Conservation (phyloP, 2,797 vertebrate genomes). For the Tinamus major region DNA sequence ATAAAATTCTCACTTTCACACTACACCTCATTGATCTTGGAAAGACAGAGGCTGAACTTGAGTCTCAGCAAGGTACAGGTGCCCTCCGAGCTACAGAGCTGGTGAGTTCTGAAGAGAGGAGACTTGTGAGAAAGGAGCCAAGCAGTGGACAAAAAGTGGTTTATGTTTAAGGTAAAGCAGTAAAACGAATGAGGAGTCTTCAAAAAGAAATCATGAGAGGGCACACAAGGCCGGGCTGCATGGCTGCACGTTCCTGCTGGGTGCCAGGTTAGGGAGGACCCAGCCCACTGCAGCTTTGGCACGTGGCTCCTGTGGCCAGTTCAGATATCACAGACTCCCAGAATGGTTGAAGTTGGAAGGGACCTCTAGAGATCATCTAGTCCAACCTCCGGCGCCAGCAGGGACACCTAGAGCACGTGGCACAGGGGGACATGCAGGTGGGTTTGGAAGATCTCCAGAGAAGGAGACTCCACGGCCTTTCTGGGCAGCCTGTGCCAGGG, state of each 20-base stretch:
- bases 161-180: constrained; percentile 49
- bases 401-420: no score
- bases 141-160: constrained; percentile 29
- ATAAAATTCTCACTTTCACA: constrained; percentile 52
- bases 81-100: not conserved
- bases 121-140: not conserved
- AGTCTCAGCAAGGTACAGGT: not conserved
- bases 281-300: not conserved
- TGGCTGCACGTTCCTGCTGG: not conserved
- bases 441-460: no score
- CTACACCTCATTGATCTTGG: constrained; percentile 25
- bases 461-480: no score
- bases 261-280: not conserved
- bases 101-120: constrained; percentile 14
- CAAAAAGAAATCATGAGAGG: not conserved
- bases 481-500: no score
- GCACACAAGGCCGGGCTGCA: not conserved
- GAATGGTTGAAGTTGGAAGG: no score
- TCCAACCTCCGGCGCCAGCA: no score
- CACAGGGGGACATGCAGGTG: no score
- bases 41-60: not conserved
- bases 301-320: not conserved
- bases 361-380: no score
- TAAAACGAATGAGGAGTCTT: constrained; percentile 5
- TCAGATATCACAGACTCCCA: not conserved